Evolutionary conservation across 64 coral and sea anemone species (phyloP), one percentile per base, ranked within the genome.

Genomic region (Catalaphyllia jardinei): DNA sequence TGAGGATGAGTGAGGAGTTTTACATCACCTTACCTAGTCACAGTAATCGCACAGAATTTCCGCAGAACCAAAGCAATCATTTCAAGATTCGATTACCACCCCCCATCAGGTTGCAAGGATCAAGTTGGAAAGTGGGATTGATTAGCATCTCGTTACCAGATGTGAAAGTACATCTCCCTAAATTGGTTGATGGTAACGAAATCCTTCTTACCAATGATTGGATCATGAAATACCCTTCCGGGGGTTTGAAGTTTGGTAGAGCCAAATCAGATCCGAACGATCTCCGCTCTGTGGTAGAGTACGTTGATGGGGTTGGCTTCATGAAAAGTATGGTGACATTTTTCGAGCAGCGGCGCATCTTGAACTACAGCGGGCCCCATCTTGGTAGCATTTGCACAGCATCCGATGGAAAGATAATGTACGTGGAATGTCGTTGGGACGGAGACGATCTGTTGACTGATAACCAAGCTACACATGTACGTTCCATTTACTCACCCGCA

Each of bases 101-200:
- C 1, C n/a, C n/a, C n/a, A n/a, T n/a, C n/a, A n/a, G n/a, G n/a
- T n/a, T n/a, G n/a, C n/a, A n/a, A n/a, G n/a, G n/a, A n/a, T n/a
- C n/a, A n/a, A n/a, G n/a, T n/a, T n/a, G n/a, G n/a, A n/a, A n/a
- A n/a, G n/a, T n/a, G n/a, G n/a, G n/a, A n/a, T n/a, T n/a, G n/a
- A n/a, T n/a, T n/a, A n/a, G 76, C 25, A 51, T 89, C 1, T 80
- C 77, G 2, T 72, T 79, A 29, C 61, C 87, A 3, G 62, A 89
- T 25, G 59, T 55, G n/a, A n/a, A n/a, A n/a, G n/a, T n/a, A n/a
- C n/a, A n/a, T n/a, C n/a, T n/a, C n/a, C n/a, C n/a, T n/a, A 30
- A 20, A 22, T 22, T 88, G 73, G 87, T 88, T 12, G 50, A 73
- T 6, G 2, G 6, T 2, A 63, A 15, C 18, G 19, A 63, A 18